Percentiles rank a stretch among this genome's conserved stretches.
Evolutionary conservation across 2,797 vertebrate species (phyloP).

Genomic region (Arrhamphus sclerolepis): DNA sequence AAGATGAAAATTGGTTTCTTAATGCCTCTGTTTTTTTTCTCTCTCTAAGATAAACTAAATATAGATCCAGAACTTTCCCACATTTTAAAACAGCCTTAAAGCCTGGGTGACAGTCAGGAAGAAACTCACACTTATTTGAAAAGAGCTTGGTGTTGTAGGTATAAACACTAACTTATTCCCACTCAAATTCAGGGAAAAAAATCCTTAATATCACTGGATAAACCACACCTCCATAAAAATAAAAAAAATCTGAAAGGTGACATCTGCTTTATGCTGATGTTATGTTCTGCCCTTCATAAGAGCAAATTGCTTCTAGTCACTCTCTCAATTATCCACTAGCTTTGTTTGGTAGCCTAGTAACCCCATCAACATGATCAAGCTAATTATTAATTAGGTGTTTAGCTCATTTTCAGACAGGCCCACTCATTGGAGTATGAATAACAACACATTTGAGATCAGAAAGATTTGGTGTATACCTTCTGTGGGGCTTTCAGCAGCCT

Average conservation of each 20-base stretch:
- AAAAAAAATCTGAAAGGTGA: not conserved
- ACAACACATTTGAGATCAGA: not conserved
- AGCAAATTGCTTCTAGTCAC: constrained; percentile 24
- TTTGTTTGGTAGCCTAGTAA: constrained; percentile 54
- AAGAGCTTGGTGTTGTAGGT: too few relatives aligned
- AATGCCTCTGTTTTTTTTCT: not conserved
- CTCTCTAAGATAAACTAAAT: not conserved
- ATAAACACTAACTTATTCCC: too few relatives aligned
- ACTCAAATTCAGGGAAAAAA: too few relatives aligned
- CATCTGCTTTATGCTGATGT: constrained; percentile 34
- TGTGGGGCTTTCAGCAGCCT: constrained; percentile 90
- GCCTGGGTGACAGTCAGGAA: not conserved
- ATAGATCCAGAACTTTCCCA: not conserved
- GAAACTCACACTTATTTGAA: too few relatives aligned
- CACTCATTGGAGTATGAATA: constrained; percentile 10
- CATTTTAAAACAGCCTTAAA: not conserved
- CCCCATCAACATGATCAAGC: constrained; percentile 31
- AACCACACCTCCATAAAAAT: too few relatives aligned
- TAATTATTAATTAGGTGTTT: constrained; percentile 45
- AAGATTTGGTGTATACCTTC: constrained; percentile 81
- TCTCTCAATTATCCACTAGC: constrained; percentile 25
- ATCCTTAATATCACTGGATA: too few relatives aligned
- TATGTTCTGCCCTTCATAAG: constrained; percentile 50
- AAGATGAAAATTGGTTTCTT: too few relatives aligned
- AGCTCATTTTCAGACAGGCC: constrained; percentile 14